phyloP scores from a whole-genome alignment of 1,140 invertebrate genomes.

The Chlorops oryzae region DNA sequence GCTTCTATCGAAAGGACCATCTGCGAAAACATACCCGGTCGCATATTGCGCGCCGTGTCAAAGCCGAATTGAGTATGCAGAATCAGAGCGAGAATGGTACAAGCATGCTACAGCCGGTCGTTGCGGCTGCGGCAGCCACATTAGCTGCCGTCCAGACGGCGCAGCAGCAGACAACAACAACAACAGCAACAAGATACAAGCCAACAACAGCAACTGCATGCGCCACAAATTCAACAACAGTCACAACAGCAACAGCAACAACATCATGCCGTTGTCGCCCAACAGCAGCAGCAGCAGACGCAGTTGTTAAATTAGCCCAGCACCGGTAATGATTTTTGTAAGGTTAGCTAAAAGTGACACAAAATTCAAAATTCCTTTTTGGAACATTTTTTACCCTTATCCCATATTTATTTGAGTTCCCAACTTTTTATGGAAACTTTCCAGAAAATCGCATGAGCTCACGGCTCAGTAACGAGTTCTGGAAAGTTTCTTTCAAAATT shows the following conservation, averaged over 20 bases:
- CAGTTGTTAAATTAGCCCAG: slow-evolving; percentile 44
- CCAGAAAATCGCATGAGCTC: no score
- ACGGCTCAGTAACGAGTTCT: no score
- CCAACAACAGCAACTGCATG: slow-evolving; percentile 29
- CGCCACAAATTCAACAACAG: slow-evolving; percentile 29
- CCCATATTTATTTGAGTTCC: no score
- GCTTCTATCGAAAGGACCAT: slow-evolving; percentile 70
- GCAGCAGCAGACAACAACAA: slow-evolving; percentile 21
- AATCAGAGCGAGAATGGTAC: slow-evolving; percentile 40
- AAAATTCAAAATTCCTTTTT: slow-evolving; percentile 29
- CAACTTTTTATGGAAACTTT: no score
- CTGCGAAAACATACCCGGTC: slow-evolving; percentile 72
- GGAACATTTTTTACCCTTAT: no score
- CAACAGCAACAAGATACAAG: slow-evolving; percentile 25
- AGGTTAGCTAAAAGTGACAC: slow-evolving; percentile 46
- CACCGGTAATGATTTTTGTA: slow-evolving; percentile 43
- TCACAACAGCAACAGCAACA: slow-evolving; percentile 27
- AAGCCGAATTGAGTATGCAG: slow-evolving; percentile 67
- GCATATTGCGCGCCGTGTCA: slow-evolving; percentile 72
- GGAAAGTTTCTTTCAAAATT: no score
- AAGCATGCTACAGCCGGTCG: slow-evolving; percentile 42
- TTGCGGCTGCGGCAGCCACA: slow-evolving; percentile 34
- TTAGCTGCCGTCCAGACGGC: slow-evolving; percentile 35
- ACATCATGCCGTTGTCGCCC: slow-evolving; percentile 18
- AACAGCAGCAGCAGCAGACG: slow-evolving; percentile 28